Evolutionary conservation across 2,797 vertebrate genomes (phyloP).

Genomic region (Netta rufina): DNA sequence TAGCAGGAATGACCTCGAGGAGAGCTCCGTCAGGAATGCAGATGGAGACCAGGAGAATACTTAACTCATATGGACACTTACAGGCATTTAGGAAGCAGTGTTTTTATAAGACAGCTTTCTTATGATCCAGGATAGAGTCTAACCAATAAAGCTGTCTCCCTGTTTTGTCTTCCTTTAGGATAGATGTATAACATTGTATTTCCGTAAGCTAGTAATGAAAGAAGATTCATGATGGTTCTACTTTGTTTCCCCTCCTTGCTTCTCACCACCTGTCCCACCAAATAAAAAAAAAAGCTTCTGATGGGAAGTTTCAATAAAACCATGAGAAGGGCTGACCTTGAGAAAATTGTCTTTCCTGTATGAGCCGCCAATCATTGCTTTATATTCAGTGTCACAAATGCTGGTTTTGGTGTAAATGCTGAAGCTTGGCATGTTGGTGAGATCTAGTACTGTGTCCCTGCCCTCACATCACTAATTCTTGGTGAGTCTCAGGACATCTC

Average conservation of each 20-base stretch:
- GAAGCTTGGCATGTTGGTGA: background rate
- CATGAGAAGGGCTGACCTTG: background rate
- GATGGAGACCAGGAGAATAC: background rate
- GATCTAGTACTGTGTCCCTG: background rate
- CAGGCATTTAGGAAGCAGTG: background rate
- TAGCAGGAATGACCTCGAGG: background rate
- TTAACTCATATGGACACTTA: no score
- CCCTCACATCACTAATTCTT: fast-evolving
- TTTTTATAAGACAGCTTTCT: background rate
- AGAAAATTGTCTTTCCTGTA: background rate
- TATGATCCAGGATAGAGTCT: background rate
- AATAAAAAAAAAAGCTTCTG: background rate
- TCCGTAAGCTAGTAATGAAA: background rate
- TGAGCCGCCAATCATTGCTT: background rate
- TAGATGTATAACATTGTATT: background rate
- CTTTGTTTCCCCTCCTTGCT: background rate
- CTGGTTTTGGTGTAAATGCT: background rate
- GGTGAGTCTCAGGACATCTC: background rate
- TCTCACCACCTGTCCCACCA: background rate
- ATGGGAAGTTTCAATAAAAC: background rate
- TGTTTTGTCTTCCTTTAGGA: background rate
- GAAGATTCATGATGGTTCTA: background rate
- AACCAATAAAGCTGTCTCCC: background rate
- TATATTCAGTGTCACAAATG: background rate
- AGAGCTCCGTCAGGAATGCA: background rate